Evolutionary conservation across 2,113 vertebrate genomes (phyloP).

Genomic region (Takifugu bimaculatus): DNA sequence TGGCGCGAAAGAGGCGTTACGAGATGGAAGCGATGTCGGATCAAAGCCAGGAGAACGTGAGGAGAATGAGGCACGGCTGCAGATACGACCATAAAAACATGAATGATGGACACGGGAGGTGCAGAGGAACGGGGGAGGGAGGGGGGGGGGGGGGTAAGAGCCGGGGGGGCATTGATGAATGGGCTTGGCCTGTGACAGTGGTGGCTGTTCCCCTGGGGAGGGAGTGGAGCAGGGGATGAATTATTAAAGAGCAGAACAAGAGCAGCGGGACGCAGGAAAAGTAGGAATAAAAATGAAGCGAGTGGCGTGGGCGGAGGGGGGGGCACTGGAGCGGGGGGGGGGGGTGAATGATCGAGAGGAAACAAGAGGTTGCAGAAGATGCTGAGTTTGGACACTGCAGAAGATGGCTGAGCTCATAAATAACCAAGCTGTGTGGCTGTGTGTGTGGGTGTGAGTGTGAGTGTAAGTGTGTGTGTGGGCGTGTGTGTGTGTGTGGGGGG

Average conservation of each 20-base stretch:
- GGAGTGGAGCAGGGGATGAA: conserved; percentile 51
- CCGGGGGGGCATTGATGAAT: conserved; percentile 63
- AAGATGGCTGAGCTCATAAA: conserved; percentile 63
- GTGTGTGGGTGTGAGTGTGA: conserved; percentile 13
- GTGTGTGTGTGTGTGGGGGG: conserved; percentile 1
- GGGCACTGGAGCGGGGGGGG: background rate
- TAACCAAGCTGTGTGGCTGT: conserved; percentile 75
- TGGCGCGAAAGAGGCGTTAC: too few relatives aligned
- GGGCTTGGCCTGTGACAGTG: conserved; percentile 58
- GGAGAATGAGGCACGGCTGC: conserved; percentile 26
- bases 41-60: background rate
- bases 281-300: conserved; percentile 23
- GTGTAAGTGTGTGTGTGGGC: conserved; percentile 15
- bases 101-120: conserved; percentile 35
- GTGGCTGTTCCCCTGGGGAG: conserved; percentile 48
- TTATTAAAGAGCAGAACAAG: conserved; percentile 69
- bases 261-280: conserved; percentile 35
- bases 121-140: conserved; percentile 36
- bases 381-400: conserved; percentile 48
- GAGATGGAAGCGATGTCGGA: too few relatives aligned
- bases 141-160: conserved; percentile 11
- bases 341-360: conserved; percentile 31
- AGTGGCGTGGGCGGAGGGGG: background rate
- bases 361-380: conserved; percentile 48
- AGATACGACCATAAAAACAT: conserved; percentile 43